Percentiles rank a stretch among this genome's conserved stretches.
Conservation (phyloP, 37 sponge, comb jelly and placozoan species). For the Aphrocallistes beatrix region DNA sequence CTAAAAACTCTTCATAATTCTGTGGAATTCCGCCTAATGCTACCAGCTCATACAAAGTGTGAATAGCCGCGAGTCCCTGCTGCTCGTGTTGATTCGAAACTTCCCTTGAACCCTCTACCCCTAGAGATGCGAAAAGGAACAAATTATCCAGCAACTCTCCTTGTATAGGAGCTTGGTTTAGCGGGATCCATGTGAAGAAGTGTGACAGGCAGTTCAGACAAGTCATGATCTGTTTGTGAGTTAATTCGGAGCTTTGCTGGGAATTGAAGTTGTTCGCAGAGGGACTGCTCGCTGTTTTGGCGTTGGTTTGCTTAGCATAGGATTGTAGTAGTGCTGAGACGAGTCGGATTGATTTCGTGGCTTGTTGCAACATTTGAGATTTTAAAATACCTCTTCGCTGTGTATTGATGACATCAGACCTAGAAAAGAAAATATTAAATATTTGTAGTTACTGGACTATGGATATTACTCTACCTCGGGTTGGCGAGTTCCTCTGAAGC, state of each 20-base stretch:
- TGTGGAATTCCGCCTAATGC: neutral
- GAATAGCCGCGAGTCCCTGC: slow-evolving; percentile 8
- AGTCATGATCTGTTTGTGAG: neutral
- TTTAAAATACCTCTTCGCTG: slow-evolving; percentile 35
- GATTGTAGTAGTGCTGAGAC: slow-evolving; percentile 20
- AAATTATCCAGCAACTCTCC: slow-evolving; percentile 41
- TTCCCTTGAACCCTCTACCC: slow-evolving; percentile 34
- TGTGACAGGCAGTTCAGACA: slow-evolving; percentile 49
- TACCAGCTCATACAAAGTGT: neutral
- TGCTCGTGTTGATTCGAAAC: neutral
- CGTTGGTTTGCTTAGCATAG: slow-evolving; percentile 26
- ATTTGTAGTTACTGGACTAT: neutral
- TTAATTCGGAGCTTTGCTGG: neutral
- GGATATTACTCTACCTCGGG: slow-evolving; percentile 15
- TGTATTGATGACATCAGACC: slow-evolving; percentile 42
- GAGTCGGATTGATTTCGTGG: neutral
- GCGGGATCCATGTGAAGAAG: slow-evolving; percentile 71
- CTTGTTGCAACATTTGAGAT: slow-evolving; percentile 41
- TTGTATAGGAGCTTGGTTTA: slow-evolving; percentile 33
- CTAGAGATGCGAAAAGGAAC: slow-evolving; percentile 54
- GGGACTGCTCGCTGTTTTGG: too few species aligned
- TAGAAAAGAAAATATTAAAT: neutral
- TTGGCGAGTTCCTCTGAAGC: slow-evolving; percentile 66
- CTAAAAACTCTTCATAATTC: slow-evolving; percentile 8
- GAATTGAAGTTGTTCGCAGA: neutral